phyloP scores from a whole-genome alignment of 2,888 invertebrate genomes.

The Spodoptera exigua region DNA sequence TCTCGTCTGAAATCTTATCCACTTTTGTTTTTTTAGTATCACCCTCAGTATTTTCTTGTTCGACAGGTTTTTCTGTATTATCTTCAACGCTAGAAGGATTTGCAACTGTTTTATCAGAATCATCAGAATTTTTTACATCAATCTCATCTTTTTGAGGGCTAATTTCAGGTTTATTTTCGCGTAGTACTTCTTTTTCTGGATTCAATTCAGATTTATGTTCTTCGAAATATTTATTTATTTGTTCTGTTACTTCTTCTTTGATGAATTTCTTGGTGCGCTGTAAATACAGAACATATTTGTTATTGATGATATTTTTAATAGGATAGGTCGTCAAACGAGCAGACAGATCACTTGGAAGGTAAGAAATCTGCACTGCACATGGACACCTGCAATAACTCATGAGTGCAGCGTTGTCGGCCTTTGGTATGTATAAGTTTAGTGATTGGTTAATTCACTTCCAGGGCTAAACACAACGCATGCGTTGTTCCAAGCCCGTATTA shows the following conservation, averaged over 20 bases:
- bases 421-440: too few relatives aligned
- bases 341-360: too few relatives aligned
- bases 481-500: too few relatives aligned
- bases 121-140: background rate
- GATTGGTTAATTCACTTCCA: too few relatives aligned
- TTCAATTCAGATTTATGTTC: conserved; percentile 19
- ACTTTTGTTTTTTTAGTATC: background rate
- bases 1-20: background rate
- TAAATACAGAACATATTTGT: conserved; percentile 14
- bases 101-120: background rate
- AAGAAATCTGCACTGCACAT: too few relatives aligned
- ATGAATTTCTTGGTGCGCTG: conserved; percentile 63
- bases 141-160: background rate
- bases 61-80: too few relatives aligned
- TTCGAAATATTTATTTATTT: conserved; percentile 46
- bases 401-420: too few relatives aligned
- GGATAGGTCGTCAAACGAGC: too few relatives aligned
- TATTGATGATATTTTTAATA: too few relatives aligned
- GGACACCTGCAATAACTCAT: too few relatives aligned
- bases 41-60: background rate
- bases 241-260: conserved; percentile 60
- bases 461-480: too few relatives aligned
- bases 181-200: conserved; percentile 1
- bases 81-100: background rate
- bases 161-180: background rate